phyloP scores from a whole-genome alignment of 2,113 vertebrate species.

The Microcebus griseorufus region DNA sequence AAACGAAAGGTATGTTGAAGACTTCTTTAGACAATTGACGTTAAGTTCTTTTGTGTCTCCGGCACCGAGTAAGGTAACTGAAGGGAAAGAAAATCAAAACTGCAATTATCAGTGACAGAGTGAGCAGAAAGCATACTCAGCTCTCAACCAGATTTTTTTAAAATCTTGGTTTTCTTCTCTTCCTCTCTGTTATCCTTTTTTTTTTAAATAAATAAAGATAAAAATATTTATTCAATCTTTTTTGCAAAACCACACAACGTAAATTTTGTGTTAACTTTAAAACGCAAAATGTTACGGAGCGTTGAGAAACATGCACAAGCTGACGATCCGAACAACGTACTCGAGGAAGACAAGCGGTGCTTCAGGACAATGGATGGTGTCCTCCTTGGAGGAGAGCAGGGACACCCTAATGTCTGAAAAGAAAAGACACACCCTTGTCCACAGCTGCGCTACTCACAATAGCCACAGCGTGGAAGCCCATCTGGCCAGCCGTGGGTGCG shows the following conservation, averaged over 20 bases:
- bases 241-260: neutral
- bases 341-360: neutral
- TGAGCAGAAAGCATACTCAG: neutral
- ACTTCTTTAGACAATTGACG: neutral
- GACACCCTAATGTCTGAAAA: neutral
- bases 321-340: neutral
- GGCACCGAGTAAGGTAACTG: rapidly evolving
- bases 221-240: neutral
- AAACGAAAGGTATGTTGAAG: neutral
- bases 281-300: neutral
- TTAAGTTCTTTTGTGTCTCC: neutral
- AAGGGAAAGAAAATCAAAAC: neutral
- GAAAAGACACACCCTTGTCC: neutral
- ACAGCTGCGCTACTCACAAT: neutral
- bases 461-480: too few relatives aligned
- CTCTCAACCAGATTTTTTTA: neutral
- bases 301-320: rapidly evolving
- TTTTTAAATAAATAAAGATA: neutral
- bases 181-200: too few relatives aligned
- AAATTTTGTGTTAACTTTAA: neutral
- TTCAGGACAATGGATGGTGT: rapidly evolving
- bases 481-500: rapidly evolving
- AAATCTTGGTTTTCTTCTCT: neutral
- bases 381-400: rapidly evolving
- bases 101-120: neutral